These are phyloP conservation scores for Mormyrops attenuatus DNA, from an alignment of 2,797 vertebrate genomes.

Conservation along the genomic window DNA sequence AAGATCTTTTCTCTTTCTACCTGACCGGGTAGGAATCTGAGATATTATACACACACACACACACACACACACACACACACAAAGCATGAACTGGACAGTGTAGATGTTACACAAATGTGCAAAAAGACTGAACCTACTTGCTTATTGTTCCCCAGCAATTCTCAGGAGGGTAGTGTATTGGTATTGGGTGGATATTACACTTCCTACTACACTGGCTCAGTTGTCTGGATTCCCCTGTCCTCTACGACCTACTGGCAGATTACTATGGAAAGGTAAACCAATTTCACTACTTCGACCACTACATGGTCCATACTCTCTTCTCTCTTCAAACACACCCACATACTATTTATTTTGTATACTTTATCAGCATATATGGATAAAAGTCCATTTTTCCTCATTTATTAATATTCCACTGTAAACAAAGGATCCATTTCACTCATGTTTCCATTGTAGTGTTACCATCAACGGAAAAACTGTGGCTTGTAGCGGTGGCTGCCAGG, in stretches of 20 bases:
- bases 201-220: slow-evolving; percentile 27
- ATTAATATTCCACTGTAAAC: neutral
- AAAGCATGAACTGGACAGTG: too few relatives aligned
- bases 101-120: too few relatives aligned
- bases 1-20: slow-evolving; percentile 45
- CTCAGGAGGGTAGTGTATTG: slow-evolving; percentile 35
- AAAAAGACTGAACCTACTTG: neutral
- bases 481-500: slow-evolving; percentile 29
- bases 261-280: slow-evolving; percentile 23
- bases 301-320: neutral
- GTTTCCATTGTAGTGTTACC: slow-evolving; percentile 27
- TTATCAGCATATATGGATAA: neutral
- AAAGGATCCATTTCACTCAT: neutral
- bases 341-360: neutral
- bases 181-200: slow-evolving; percentile 36
- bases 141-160: neutral
- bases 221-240: slow-evolving; percentile 33
- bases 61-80: too few relatives aligned
- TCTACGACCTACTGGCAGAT: slow-evolving; percentile 32
- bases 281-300: neutral
- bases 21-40: slow-evolving; percentile 26
- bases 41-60: too few relatives aligned
- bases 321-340: neutral
- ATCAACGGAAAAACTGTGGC: slow-evolving; percentile 36
- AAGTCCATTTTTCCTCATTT: neutral